phyloP scores from a whole-genome alignment of 2,888 invertebrate genomes.

The Lepidonotus clava region DNA sequence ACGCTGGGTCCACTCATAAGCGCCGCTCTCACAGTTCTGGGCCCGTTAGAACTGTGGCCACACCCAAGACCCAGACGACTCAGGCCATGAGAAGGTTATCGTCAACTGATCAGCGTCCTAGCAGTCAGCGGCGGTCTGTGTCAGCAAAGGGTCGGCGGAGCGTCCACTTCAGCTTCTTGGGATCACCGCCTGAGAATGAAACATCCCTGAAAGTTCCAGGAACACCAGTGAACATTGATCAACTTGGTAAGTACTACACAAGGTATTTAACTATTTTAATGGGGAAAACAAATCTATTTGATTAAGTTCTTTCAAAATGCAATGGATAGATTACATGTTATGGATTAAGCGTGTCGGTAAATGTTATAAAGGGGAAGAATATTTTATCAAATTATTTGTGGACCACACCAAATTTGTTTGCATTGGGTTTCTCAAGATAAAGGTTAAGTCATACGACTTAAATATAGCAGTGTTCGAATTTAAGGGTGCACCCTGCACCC shows the following conservation, averaged over 20 bases:
- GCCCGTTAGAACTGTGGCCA: neutral
- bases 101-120: neutral
- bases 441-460: no score
- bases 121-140: neutral
- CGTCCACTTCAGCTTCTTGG: neutral
- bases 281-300: no score
- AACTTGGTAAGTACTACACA: no score
- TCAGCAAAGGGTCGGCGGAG: neutral
- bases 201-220: neutral
- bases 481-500: no score
- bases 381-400: neutral
- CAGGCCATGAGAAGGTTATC: neutral
- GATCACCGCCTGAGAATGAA: neutral
- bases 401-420: neutral
- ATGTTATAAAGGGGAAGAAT: neutral
- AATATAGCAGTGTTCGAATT: no score
- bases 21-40: neutral
- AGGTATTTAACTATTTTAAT: no score
- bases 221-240: neutral
- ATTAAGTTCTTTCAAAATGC: neutral
- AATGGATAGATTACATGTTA: neutral
- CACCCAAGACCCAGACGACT: neutral
- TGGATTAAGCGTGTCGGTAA: neutral
- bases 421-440: no score
- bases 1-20: neutral